phyloP scores from a whole-genome alignment of 92 coral and sea anemone species.

The Meandrina meandrites region DNA sequence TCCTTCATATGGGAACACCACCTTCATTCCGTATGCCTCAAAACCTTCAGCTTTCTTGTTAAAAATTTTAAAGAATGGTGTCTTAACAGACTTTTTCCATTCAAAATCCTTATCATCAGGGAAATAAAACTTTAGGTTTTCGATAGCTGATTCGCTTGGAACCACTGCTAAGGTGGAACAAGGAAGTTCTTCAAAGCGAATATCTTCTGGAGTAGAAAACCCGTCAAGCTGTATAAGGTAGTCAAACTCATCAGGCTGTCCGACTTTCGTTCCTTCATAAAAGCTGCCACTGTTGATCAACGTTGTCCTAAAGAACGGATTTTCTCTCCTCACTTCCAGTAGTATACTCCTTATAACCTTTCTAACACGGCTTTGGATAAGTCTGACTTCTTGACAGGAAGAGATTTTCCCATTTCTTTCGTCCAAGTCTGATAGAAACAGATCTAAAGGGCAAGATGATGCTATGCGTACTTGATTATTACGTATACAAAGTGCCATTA shows the following conservation, averaged over 20 bases:
- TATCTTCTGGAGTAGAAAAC: conserved; percentile 22
- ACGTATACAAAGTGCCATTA: not conserved
- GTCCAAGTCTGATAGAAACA: conserved; percentile 6
- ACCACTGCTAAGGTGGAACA: conserved; percentile 1
- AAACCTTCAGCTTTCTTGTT: conserved; percentile 13
- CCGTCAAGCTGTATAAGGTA: conserved; percentile 33
- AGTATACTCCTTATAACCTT: conserved; percentile 12
- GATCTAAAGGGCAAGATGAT: not conserved
- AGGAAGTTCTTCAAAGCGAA: not conserved
- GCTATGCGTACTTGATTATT: not conserved
- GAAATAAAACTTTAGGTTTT: not conserved
- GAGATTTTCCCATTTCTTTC: conserved; percentile 23
- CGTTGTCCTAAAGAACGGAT: conserved; percentile 30
- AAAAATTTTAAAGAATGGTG: conserved; percentile 24
- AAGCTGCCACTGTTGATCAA: conserved; percentile 39
- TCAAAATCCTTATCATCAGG: not conserved
- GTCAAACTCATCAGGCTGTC: conserved; percentile 61
- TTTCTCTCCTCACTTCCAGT: not conserved
- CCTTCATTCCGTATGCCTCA: conserved; percentile 39
- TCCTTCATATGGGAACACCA: not conserved
- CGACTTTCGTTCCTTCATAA: conserved; percentile 50
- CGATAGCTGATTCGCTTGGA: not conserved
- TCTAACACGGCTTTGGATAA: conserved; percentile 28
- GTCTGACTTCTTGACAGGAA: conserved; percentile 26
- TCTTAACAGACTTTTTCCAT: conserved; percentile 12